Base-by-base conservation (phyloP, 2,113 vertebrate genomes). In the Maccullochella peelii region DNA sequence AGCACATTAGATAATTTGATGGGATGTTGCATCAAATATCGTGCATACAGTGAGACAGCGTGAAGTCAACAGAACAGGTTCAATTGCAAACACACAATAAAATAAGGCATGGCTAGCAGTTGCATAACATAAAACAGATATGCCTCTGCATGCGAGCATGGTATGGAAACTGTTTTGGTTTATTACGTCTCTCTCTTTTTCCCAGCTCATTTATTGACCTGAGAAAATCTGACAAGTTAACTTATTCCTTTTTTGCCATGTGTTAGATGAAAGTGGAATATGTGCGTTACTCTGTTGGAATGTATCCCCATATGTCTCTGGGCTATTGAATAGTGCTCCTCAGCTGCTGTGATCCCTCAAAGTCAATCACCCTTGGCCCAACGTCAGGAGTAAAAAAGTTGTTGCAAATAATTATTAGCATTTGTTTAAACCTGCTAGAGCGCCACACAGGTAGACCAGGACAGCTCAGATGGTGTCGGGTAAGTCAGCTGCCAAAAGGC, bases 221-320 rank as follows among this genome's bases (percentile, higher is more conserved):
- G 52, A 89, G 69, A 79, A 85, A 85, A 80, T 80, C 73, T 74
- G 86, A 89, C 79, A 71, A 47, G 49, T 14, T 74, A 69, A 85
- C 80, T 82, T 77, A 80, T 79, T 85, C 72, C 68, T 89, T 69
- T 69, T 71, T 74, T 73, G 80, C 87, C 70, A 76, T 72, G 73
- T 87, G 71, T 90, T 79, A 87, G 80, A 92, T 83, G 50, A 92
- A 91, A 81, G 85, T 84, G 91, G 90, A 93, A 91, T 93, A 88
- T 84, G 73, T 83, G 78, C 44, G 65, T 92, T 87, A 74, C 33
- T 79, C 84, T 75, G 38, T 57, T 89, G 90, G 91, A 93, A 89
- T 91, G 77, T 42, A 55, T 52, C 80, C 77, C 74, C 72, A 73
- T 61, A 42, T 86, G 73, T 52, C 66, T 86, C 65, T 65, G 70